phyloP scores from a whole-genome alignment of 2,888 invertebrate genomes.

The Drosophila paucipuncta region DNA sequence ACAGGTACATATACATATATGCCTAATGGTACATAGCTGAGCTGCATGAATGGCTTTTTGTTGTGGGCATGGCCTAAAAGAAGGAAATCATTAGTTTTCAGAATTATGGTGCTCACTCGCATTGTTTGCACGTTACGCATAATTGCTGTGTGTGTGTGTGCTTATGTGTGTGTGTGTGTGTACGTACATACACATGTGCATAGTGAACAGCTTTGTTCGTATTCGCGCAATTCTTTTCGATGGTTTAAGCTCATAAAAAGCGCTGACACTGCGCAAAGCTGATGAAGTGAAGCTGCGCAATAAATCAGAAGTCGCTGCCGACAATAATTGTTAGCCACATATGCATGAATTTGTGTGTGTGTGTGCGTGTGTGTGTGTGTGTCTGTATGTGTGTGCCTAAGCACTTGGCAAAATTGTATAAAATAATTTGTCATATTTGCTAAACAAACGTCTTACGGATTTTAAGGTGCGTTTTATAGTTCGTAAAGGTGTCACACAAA shows the following conservation, averaged over 20 bases:
- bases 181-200: conserved; percentile 4
- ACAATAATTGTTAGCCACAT: conserved; percentile 16
- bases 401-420: conserved; percentile 28
- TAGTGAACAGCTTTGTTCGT: conserved; percentile 52
- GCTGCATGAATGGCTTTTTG: conserved; percentile 59
- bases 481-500: conserved; percentile 5
- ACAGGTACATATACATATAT: not conserved
- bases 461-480: conserved; percentile 16
- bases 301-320: conserved; percentile 29
- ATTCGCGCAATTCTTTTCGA: conserved; percentile 29
- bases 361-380: not conserved
- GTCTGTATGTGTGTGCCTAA: conserved; percentile 5
- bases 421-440: conserved; percentile 40
- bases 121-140: conserved; percentile 11
- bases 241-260: conserved; percentile 55
- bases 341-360: not conserved
- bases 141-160: not conserved
- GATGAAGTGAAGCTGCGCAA: conserved; percentile 58
- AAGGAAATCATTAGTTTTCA: conserved; percentile 62
- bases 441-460: conserved; percentile 10
- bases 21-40: not conserved
- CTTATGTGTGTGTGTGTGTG: not conserved
- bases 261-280: conserved; percentile 67
- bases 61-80: conserved; percentile 57
- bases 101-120: conserved; percentile 23